Base-by-base conservation (phyloP, 2,797 vertebrate genomes). In the Peromyscus attwateri region DNA sequence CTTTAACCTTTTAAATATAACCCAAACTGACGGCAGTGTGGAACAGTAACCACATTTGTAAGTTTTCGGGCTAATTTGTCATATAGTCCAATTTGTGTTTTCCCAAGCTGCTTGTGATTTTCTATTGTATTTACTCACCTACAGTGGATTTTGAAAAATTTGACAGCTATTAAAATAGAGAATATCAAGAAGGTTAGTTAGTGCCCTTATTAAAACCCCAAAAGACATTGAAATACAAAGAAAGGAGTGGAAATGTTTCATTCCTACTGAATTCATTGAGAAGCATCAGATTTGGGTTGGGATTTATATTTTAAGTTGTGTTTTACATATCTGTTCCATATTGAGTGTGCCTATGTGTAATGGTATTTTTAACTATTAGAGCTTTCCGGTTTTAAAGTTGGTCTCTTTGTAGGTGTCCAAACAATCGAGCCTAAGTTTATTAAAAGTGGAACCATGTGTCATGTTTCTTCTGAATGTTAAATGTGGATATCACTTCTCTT, bases 361-460 rank as follows among this genome's bases (percentile, higher is more conserved):
- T 89, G 81, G 5, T 68, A 96, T 97, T 96, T 94, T 96, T 68
- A 98, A 97, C n/a, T 94, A 49, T 96, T 97, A 95, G 60, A 97
- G 68, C 49, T 84, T 96, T 82, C 8, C 4, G 66, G 57, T 96
- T 97, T 98, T 97, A 97, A 97, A 49, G n/a, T 10, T 1, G n/a
- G 1, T 85, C 95, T 97, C 34, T 92, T 89, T 95, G 16, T 60
- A 97, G 97, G 96, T 92, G 89, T 16, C 89, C 31, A 14, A 97
- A 83, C 75, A 97, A 79, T 23, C 71, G 87, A 89, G 46, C 57
- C 97, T 75, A 83, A 7, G 93, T 96, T 55, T 91, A 0, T 94
- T 98, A 87, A 34, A 66, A 73, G 34, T 88, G 80, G 92, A 98
- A 83, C 10, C n/a, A 68, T 43, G 73, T 0, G 89, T 4, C 1